Evolutionary conservation across 1,140 invertebrate genomes (phyloP).

Genomic region (Notospermus geniculatus): DNA sequence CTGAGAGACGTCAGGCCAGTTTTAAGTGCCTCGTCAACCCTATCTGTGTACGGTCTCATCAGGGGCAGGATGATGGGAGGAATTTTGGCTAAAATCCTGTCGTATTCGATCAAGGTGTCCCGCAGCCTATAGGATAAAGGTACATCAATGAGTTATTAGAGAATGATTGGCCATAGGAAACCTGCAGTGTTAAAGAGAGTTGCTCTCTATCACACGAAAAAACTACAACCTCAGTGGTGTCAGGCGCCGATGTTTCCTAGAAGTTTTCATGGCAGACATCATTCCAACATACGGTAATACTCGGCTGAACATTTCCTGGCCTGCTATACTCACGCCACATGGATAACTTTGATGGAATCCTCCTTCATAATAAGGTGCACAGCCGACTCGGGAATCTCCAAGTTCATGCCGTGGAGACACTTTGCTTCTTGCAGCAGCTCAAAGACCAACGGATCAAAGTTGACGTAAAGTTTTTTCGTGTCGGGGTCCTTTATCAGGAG

Average conservation of each 20-base stretch:
- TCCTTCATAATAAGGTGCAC: constrained; percentile 76
- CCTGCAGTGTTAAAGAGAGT: too few relatives aligned
- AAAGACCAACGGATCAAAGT: constrained; percentile 55
- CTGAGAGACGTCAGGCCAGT: constrained; percentile 75
- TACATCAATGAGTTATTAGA: not conserved
- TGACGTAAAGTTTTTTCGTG: constrained; percentile 52
- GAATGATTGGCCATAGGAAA: not conserved
- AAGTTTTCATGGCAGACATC: too few relatives aligned
- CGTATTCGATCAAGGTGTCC: constrained; percentile 50
- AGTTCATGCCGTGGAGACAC: constrained; percentile 77
- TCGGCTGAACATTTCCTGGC: too few relatives aligned
- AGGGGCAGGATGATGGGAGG: constrained; percentile 81
- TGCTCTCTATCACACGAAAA: too few relatives aligned
- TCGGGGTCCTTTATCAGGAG: constrained; percentile 50
- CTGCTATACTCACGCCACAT: constrained; percentile 63
- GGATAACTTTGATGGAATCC: constrained; percentile 67
- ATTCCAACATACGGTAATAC: too few relatives aligned
- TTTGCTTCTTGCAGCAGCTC: constrained; percentile 80
- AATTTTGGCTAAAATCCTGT: constrained; percentile 40
- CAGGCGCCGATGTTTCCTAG: too few relatives aligned
- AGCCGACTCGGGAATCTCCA: constrained; percentile 82
- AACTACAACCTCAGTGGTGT: too few relatives aligned
- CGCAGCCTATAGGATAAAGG: constrained; percentile 35
- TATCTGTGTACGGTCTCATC: constrained; percentile 73
- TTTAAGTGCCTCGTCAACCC: constrained; percentile 63